These are phyloP conservation scores for Polymixis lichenea DNA, from an alignment of 2,888 invertebrate genomes.

Conservation along the genomic window DNA sequence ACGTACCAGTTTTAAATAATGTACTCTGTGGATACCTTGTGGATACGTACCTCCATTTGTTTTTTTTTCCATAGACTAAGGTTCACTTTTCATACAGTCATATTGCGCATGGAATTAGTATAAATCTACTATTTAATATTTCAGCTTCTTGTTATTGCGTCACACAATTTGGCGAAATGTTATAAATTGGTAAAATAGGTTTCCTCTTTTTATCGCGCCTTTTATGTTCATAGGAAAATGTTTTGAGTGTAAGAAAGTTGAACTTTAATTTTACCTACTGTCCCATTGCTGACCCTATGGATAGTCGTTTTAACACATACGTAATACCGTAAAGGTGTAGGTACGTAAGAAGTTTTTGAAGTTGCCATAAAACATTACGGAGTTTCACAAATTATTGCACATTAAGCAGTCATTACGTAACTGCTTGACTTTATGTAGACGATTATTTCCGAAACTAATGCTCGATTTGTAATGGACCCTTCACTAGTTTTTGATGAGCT, in stretches of 20 bases:
- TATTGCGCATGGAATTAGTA: background rate
- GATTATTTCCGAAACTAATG: conserved; percentile 58
- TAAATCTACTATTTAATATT: background rate
- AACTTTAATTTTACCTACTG: conserved; percentile 4
- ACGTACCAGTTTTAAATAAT: no score
- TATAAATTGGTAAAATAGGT: background rate
- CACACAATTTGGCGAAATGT: background rate
- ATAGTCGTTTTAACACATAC: conserved; percentile 26
- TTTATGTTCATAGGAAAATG: background rate
- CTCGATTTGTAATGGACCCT: conserved; percentile 61
- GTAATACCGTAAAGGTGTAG: conserved; percentile 20
- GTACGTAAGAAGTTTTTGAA: conserved; percentile 16
- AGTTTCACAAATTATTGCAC: conserved; percentile 54
- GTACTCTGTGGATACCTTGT: no score
- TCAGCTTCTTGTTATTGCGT: background rate
- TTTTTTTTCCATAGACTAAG: background rate
- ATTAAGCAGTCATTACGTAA: conserved; percentile 46
- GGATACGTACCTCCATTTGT: no score
- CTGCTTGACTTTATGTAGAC: conserved; percentile 48
- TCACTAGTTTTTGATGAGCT: conserved; percentile 61
- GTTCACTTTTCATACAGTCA: background rate
- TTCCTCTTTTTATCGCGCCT: background rate
- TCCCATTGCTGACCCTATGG: background rate
- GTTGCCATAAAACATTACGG: conserved; percentile 34
- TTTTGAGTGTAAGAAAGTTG: background rate